phyloP scores from a whole-genome alignment of 2,888 invertebrate species.

The Chloroclystis v-ata region DNA sequence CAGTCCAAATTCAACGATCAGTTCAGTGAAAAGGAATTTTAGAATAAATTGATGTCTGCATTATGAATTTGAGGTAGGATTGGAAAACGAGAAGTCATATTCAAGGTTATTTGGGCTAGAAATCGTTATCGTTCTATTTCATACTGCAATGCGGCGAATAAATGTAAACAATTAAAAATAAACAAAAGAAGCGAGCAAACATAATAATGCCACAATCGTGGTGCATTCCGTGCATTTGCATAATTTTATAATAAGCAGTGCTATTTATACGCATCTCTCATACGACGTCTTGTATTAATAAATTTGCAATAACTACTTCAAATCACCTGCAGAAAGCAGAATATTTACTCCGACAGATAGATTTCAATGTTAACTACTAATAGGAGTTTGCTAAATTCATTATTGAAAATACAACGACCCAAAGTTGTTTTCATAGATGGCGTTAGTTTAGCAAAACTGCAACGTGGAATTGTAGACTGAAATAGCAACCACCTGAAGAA shows the following conservation, averaged over 20 bases:
- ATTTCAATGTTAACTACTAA: too few relatives aligned
- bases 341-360: too few relatives aligned
- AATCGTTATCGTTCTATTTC: constrained; percentile 9
- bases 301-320: constrained; percentile 18
- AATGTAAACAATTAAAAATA: constrained; percentile 35
- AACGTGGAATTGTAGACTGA: constrained; percentile 23
- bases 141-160: constrained; percentile 12
- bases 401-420: constrained; percentile 8
- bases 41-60: too few relatives aligned
- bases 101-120: too few relatives aligned
- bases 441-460: constrained; percentile 15
- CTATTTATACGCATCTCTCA: constrained; percentile 55
- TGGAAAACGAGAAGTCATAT: too few relatives aligned
- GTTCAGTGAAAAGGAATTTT: too few relatives aligned
- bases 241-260: constrained; percentile 71
- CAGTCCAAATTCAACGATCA: too few relatives aligned
- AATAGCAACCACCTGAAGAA: constrained; percentile 36
- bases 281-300: constrained; percentile 31
- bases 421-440: constrained; percentile 17
- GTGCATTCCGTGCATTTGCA: constrained; percentile 68
- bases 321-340: constrained; percentile 16
- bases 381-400: neutral
- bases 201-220: constrained; percentile 49
- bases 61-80: too few relatives aligned
- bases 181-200: constrained; percentile 67